Evolutionary conservation across 2,113 vertebrate genomes (phyloP), one percentile per base, ranked within the genome.

Genomic region (Pollimyrus isidori): DNA sequence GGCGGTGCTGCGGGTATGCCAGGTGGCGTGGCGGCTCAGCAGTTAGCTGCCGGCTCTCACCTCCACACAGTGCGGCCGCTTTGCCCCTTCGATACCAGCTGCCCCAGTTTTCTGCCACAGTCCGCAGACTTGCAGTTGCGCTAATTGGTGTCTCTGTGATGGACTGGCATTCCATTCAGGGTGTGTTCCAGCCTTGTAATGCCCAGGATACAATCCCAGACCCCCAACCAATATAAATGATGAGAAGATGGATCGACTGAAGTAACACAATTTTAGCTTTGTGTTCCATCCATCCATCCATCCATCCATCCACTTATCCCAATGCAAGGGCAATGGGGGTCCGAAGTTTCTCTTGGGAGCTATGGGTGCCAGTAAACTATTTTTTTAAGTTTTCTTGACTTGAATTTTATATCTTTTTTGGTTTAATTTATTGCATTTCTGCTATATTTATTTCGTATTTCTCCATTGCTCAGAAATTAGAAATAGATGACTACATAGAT

Each of bases 1-100:
- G 73, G 5, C 0, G 1, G 30, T 26, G 62, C n/a, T 30, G 62
- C 0, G 3, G n/a, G 23, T 1, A 7, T 3, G 23, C 23, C 0
- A 21, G 21, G 42, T 7, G 17, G 76, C 4, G 53, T 5, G 53
- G 53, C 17, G 19, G 53, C 15, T 83, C 80, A 19, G 80, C 9
- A 6, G 80, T 19, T 45, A 83, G 35, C 80, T 2, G 39, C 42
- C 39, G 21, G 15, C 80, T 46, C 17, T 7, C 19, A 83, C 2
- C 80, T 23, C 35, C 35, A 5, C 76, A 19, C 39, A 3, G 7
- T 83, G 39, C 2, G 13, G 23, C 2, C 0, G 39, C 0, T 65
- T 62, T 83, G 80, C 21, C 2, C 39, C 0, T 21, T 82, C 17
- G 13, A 39, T 1, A 19, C 39, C 30, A 45, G 76, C 7, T n/a